These are phyloP conservation scores for Salarias fasciatus DNA, from an alignment of 2,797 vertebrate genomes.

Conservation along the genomic window DNA sequence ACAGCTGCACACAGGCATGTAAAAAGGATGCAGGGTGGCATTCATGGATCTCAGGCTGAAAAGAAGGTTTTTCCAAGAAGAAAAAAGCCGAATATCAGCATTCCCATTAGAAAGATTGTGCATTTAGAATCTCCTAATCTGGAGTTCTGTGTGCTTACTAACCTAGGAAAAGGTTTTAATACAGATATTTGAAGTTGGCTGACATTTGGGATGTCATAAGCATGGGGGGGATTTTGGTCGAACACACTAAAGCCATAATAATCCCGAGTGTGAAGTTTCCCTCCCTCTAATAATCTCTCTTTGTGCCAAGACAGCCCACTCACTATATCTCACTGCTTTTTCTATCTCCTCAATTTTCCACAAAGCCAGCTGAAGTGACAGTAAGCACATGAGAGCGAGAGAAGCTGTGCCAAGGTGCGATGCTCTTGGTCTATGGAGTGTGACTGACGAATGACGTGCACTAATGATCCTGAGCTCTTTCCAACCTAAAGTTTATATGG, in stretches of 20 bases:
- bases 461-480: slow-evolving; percentile 44
- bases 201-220: slow-evolving; percentile 63
- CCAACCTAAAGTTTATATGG: slow-evolving; percentile 38
- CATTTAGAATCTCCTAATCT: slow-evolving; percentile 2
- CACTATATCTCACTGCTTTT: slow-evolving; percentile 38
- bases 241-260: slow-evolving; percentile 52
- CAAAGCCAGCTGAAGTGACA: slow-evolving; percentile 27
- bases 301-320: slow-evolving; percentile 32
- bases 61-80: neutral
- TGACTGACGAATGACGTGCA: slow-evolving; percentile 42
- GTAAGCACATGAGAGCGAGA: slow-evolving; percentile 28
- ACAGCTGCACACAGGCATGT: slow-evolving; percentile 1
- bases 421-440: slow-evolving; percentile 38
- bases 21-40: neutral
- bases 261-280: slow-evolving; percentile 24
- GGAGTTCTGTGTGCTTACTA: slow-evolving; percentile 1
- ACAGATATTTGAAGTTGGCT: slow-evolving; percentile 38
- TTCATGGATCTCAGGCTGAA: slow-evolving; percentile 1
- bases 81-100: neutral
- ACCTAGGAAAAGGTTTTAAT: slow-evolving; percentile 42
- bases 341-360: slow-evolving; percentile 32
- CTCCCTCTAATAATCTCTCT: slow-evolving; percentile 40
- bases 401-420: slow-evolving; percentile 42
- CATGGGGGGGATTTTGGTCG: slow-evolving; percentile 36
- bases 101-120: neutral